A percentile compares a stretch with the other conserved stretches of the same genome.
Evolutionary conservation across 2,797 vertebrate genomes (phyloP).

Genomic region (Cyprinella venusta): DNA sequence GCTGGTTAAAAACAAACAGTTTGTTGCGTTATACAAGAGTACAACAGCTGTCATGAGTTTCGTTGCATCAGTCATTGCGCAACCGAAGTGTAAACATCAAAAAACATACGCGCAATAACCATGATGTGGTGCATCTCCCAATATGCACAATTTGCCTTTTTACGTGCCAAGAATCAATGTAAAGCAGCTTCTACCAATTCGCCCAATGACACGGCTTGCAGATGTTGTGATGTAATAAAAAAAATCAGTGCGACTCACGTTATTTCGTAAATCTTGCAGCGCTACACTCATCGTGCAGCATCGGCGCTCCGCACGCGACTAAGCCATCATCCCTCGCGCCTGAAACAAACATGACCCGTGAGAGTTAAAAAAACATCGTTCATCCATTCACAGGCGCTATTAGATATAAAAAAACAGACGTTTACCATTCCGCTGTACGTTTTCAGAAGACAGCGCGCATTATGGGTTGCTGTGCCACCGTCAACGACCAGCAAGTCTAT

Average conservation of each 20-base stretch:
- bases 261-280: conserved; percentile 91
- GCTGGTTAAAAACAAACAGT: not conserved
- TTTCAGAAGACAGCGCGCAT: conserved; percentile 42
- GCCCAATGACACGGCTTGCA: not conserved
- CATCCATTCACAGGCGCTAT: conserved; percentile 3
- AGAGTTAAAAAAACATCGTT: conserved; percentile 17
- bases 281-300: conserved; percentile 91
- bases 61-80: conserved; percentile 24
- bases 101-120: conserved; percentile 19
- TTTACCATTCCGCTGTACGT: conserved; percentile 28
- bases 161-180: not conserved
- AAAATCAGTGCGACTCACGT: conserved; percentile 75
- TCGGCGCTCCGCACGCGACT: conserved; percentile 52
- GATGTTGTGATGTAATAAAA: not conserved
- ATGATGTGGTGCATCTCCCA: not conserved
- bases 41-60: not conserved
- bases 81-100: conserved; percentile 27
- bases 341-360: conserved; percentile 43
- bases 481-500: conserved; percentile 23
- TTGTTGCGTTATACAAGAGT: not conserved
- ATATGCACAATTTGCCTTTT: conserved; percentile 9
- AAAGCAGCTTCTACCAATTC: not conserved
- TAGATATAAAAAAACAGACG: not conserved
- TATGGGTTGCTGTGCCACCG: conserved; percentile 19
- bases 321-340: conserved; percentile 58